Percentiles rank a stretch among this genome's conserved stretches.
Evolutionary conservation across 1,140 invertebrate species (phyloP).

Genomic region (Drosophila oshimai): DNA sequence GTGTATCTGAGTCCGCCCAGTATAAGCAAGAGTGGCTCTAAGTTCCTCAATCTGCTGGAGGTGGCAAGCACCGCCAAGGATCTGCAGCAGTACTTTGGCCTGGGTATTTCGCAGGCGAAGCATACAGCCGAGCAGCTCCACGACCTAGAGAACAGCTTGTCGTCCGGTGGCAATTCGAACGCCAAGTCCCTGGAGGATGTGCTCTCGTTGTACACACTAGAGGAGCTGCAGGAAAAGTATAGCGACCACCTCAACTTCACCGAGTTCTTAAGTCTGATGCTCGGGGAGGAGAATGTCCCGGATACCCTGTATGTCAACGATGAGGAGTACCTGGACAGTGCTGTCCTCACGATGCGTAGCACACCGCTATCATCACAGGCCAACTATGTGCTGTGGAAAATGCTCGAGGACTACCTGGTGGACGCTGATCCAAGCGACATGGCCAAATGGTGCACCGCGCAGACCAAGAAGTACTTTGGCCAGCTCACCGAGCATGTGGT

Average conservation of each 20-base stretch:
- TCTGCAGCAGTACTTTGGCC: slow-evolving; percentile 32
- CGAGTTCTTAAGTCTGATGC: slow-evolving; percentile 41
- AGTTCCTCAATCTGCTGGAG: slow-evolving; percentile 10
- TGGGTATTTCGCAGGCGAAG: slow-evolving; percentile 14
- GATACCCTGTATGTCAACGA: slow-evolving; percentile 42
- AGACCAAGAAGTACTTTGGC: slow-evolving; percentile 56
- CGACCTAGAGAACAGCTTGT: slow-evolving; percentile 10
- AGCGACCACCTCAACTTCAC: slow-evolving; percentile 40
- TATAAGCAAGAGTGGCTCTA: neutral
- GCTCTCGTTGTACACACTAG: slow-evolving; percentile 26
- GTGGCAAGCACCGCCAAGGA: neutral
- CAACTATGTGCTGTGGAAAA: slow-evolving; percentile 58
- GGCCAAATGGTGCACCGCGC: slow-evolving; percentile 43
- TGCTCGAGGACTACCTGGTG: slow-evolving; percentile 50
- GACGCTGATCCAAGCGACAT: neutral
- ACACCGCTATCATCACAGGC: slow-evolving; percentile 19
- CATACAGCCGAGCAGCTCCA: slow-evolving; percentile 17
- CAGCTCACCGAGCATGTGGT: slow-evolving; percentile 56
- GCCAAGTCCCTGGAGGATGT: slow-evolving; percentile 3
- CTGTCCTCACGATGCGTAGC: neutral
- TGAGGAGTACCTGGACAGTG: slow-evolving; percentile 14
- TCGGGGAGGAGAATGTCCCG: slow-evolving; percentile 47
- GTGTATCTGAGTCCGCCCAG: slow-evolving; percentile 44
- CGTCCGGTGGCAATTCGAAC: neutral
- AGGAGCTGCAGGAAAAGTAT: slow-evolving; percentile 43